Evolutionary conservation across 92 coral and sea anemone genomes (phyloP).

Genomic region (Muricea muricata): DNA sequence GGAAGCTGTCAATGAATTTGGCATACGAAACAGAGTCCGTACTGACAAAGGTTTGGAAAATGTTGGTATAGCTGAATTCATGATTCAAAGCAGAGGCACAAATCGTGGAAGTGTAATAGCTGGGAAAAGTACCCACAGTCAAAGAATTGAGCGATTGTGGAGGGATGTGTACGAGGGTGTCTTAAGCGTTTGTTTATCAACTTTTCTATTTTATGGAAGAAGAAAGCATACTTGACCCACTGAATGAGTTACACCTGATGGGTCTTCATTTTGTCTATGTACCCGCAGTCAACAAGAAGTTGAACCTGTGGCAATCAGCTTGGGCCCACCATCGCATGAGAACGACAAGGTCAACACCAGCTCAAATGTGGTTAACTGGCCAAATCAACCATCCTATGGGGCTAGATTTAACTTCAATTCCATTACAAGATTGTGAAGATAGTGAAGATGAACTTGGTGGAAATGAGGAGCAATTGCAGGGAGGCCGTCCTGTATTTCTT

Average conservation of each 20-base stretch:
- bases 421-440: slow-evolving; percentile 15
- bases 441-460: slow-evolving; percentile 11
- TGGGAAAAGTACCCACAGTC: too few relatives aligned
- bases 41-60: too few relatives aligned
- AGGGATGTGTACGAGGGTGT: too few relatives aligned
- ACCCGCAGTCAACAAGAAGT: neutral
- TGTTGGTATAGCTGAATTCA: slow-evolving; percentile 9
- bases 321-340: neutral
- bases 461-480: slow-evolving; percentile 35
- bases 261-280: slow-evolving; percentile 13
- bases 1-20: too few relatives aligned
- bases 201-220: too few relatives aligned
- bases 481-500: slow-evolving; percentile 40
- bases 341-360: slow-evolving; percentile 10
- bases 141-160: too few relatives aligned
- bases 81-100: neutral
- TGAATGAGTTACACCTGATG: neutral
- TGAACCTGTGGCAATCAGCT: too few relatives aligned
- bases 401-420: neutral
- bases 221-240: neutral
- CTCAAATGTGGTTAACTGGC: neutral
- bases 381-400: slow-evolving; percentile 6
- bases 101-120: slow-evolving; percentile 10
- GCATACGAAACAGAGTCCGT: too few relatives aligned
- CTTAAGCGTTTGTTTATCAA: too few relatives aligned